Evolutionary conservation across 2,888 invertebrate genomes (phyloP), one percentile per base, ranked within the genome.

Genomic region (Apamea epomidion): DNA sequence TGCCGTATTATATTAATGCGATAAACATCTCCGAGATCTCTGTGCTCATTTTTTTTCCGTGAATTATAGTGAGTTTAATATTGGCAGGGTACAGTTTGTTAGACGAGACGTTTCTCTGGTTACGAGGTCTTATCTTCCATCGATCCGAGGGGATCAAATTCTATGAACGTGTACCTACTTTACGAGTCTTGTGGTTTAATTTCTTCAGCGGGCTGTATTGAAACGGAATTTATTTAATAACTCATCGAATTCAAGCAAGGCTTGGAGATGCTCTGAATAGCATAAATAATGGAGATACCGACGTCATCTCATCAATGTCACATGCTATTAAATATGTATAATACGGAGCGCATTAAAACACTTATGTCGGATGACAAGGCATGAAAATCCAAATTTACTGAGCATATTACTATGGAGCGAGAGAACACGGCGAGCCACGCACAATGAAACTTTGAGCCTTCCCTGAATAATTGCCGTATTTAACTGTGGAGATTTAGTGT

Each of bases 1-100:
- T 96, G 95, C 96, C 92, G 94, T 96, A 96, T 96, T 96, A 97
- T 96, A 97, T 96, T 97, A 97, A 97, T 96, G 95, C 97, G 97
- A 97, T 97, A 97, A 96, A 97, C 95, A 97, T 97, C 97, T 95
- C 92, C 87, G 85, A 94, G 94, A 94, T 94, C 94, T 93, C 91
- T 89, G 93, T 89, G 92, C 93, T 95, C 93, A 93, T 92, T 94
- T 96, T 93, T 93, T 95, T 95, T 68, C 71, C 92, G 91, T 93
- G 92, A 94, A 94, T 93, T 93, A 94, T 94, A 92, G 80, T 91
- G 89, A 92, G 93, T 94, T 95, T 94, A 94, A 95, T 96, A 96
- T 96, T 95, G 94, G 95, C 94, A 92, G 92, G 91, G 93, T 92
- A 91, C 91, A 91, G 90, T 91, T 91, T 92, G 83, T 89, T 83